Percentiles rank a stretch among this genome's conserved stretches.
Evolutionary conservation across 2,888 invertebrate genomes (phyloP).

Genomic region (Cerceris ruficornis): DNA sequence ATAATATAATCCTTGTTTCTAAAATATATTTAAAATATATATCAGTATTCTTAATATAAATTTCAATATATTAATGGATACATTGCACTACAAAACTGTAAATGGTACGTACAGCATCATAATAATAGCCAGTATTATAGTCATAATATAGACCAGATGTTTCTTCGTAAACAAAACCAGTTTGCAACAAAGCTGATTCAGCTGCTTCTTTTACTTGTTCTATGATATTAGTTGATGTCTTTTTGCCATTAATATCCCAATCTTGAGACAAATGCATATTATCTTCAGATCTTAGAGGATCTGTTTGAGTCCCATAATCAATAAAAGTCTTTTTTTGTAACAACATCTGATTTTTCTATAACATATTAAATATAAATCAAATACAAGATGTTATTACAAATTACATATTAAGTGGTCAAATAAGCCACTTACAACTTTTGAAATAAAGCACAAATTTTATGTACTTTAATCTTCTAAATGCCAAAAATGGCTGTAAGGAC

Average conservation of each 20-base stretch:
- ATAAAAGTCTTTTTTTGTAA: slow-evolving; percentile 68
- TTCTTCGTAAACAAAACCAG: slow-evolving; percentile 93
- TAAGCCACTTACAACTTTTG: too few species aligned
- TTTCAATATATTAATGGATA: not conserved
- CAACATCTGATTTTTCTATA: slow-evolving; percentile 66
- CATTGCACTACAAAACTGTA: not conserved
- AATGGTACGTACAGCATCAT: slow-evolving; percentile 88
- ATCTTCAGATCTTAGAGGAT: slow-evolving; percentile 63
- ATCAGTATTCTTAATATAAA: not conserved
- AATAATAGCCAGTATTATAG: slow-evolving; percentile 94
- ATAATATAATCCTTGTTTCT: slow-evolving; percentile 95
- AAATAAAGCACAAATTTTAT: too few species aligned
- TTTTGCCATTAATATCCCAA: slow-evolving; percentile 66
- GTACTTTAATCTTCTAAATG: too few species aligned
- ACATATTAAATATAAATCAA: slow-evolving; percentile 22
- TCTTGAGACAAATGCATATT: slow-evolving; percentile 46
- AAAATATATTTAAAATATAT: slow-evolving; percentile 62
- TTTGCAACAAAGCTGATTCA: slow-evolving; percentile 86
- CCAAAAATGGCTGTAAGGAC: too few species aligned
- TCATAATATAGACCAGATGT: slow-evolving; percentile 95
- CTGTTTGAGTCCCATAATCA: slow-evolving; percentile 73
- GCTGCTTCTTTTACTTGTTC: slow-evolving; percentile 91
- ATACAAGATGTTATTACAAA: too few species aligned
- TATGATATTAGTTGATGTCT: slow-evolving; percentile 82
- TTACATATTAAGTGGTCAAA: too few species aligned